phyloP scores from a whole-genome alignment of 2,888 invertebrate species.

The Maniola hyperantus region DNA sequence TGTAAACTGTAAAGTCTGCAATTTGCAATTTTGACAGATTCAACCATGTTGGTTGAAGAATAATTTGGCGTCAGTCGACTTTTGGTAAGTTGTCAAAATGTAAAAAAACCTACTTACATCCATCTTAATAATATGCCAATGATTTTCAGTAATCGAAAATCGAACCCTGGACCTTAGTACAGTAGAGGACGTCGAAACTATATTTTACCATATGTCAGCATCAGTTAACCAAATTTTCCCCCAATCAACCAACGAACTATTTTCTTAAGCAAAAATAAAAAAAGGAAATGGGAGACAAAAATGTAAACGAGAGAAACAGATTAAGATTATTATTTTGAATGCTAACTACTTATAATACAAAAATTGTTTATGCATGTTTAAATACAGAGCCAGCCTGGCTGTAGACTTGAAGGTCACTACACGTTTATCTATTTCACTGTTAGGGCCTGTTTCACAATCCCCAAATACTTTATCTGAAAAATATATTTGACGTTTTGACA shows the following conservation, averaged over 20 bases:
- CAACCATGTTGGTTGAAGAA: not conserved
- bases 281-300: constrained; percentile 41
- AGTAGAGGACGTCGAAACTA: not conserved
- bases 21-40: constrained; percentile 18
- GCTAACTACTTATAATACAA: constrained; percentile 79
- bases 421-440: not conserved
- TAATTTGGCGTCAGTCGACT: constrained; percentile 8
- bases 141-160: not conserved
- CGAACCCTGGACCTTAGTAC: not conserved
- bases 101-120: not conserved
- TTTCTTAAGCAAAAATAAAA: constrained; percentile 28
- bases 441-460: too few relatives aligned
- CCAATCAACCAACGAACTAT: not conserved
- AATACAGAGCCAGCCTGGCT: constrained; percentile 42
- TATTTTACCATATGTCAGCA: not conserved
- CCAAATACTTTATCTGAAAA: too few relatives aligned
- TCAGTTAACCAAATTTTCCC: constrained; percentile 9
- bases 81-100: not conserved
- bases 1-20: not conserved
- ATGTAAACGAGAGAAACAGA: constrained; percentile 39
- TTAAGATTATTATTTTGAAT: constrained; percentile 54
- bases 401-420: not conserved
- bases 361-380: constrained; percentile 71
- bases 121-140: too few relatives aligned
- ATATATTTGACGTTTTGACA: too few relatives aligned